A percentile compares a stretch with the other conserved stretches of the same genome.
These are phyloP conservation scores for Poecilia latipinna DNA, from an alignment of 2,113 vertebrate genomes.

Conservation along the genomic window DNA sequence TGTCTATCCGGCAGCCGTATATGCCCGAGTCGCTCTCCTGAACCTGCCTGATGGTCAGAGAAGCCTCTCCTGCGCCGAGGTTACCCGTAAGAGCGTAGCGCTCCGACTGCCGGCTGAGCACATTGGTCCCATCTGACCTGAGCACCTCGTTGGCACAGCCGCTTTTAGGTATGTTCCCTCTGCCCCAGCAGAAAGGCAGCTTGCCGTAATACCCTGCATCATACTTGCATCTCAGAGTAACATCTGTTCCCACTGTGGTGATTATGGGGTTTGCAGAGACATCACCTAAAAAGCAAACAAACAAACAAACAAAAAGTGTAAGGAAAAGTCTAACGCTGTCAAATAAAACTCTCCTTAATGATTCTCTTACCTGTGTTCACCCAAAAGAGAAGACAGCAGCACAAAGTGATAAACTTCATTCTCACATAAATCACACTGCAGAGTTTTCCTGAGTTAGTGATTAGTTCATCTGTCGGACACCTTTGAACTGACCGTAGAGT, in stretches of 20 bases:
- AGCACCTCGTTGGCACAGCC: conserved; percentile 66
- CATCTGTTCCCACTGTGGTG: conserved; percentile 56
- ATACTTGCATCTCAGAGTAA: conserved; percentile 69
- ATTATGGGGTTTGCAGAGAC: conserved; percentile 20
- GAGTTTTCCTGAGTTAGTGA: not conserved
- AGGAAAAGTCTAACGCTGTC: not conserved
- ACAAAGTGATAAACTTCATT: conserved; percentile 1
- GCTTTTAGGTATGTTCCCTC: conserved; percentile 54
- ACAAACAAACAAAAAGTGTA: not conserved
- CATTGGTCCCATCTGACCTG: conserved; percentile 50
- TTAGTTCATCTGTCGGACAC: conserved; percentile 24
- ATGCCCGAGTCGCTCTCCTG: conserved; percentile 62
- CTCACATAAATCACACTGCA: conserved; percentile 28
- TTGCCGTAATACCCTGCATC: conserved; percentile 49
- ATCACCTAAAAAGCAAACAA: conserved; percentile 26
- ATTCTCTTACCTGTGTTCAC: conserved; percentile 57
- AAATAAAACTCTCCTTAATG: not conserved
- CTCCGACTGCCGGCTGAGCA: conserved; percentile 48
- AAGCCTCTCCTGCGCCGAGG: conserved; percentile 60
- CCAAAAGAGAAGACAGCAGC: conserved; percentile 26
- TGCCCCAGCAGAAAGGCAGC: conserved; percentile 70
- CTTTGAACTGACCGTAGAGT: conserved; percentile 32
- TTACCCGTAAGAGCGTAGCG: conserved; percentile 66
- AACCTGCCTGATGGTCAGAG: conserved; percentile 68
- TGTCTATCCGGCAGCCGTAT: conserved; percentile 76